These are phyloP conservation scores for Gulo gulo DNA, from an alignment of 2,113 vertebrate species.

Conservation along the genomic window DNA sequence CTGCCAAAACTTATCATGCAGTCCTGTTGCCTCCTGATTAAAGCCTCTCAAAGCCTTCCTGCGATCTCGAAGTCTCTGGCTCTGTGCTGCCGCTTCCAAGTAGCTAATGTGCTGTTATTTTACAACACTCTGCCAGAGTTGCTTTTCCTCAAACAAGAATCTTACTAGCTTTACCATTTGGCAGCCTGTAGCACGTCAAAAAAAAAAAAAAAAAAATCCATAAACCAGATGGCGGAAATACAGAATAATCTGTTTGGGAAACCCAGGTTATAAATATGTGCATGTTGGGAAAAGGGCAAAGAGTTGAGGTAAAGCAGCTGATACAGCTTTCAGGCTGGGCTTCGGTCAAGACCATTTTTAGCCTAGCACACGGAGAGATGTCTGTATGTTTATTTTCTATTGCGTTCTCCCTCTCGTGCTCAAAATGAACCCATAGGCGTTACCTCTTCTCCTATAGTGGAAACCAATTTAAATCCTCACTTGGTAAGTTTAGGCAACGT, in stretches of 20 bases:
- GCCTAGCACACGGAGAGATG: not conserved
- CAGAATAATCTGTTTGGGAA: conserved; percentile 82
- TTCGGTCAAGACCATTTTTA: not conserved
- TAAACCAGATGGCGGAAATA: conserved; percentile 85
- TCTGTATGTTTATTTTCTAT: conserved; percentile 33
- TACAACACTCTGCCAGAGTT: conserved; percentile 58
- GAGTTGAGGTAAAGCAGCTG: conserved; percentile 80
- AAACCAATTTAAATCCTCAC: not conserved
- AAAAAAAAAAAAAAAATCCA: conserved; percentile 80
- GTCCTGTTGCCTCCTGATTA: not conserved
- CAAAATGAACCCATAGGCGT: not conserved
- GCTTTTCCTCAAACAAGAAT: conserved; percentile 63
- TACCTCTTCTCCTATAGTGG: conserved; percentile 45
- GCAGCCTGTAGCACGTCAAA: conserved; percentile 73
- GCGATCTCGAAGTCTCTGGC: conserved; percentile 17
- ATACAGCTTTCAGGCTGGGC: conserved; percentile 57
- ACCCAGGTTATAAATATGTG: conserved; percentile 77
- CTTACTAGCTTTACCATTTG: conserved; percentile 72
- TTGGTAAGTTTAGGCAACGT: not conserved
- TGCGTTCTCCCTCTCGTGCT: not conserved
- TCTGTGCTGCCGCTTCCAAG: conserved; percentile 46
- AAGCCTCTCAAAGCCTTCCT: not conserved
- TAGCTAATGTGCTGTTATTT: conserved; percentile 64
- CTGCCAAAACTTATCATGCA: not conserved
- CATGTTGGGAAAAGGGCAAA: conserved; percentile 74